Evolutionary conservation across 2,113 vertebrate genomes (phyloP), one percentile per base, ranked within the genome.

Genomic region (Daboia siamensis): DNA sequence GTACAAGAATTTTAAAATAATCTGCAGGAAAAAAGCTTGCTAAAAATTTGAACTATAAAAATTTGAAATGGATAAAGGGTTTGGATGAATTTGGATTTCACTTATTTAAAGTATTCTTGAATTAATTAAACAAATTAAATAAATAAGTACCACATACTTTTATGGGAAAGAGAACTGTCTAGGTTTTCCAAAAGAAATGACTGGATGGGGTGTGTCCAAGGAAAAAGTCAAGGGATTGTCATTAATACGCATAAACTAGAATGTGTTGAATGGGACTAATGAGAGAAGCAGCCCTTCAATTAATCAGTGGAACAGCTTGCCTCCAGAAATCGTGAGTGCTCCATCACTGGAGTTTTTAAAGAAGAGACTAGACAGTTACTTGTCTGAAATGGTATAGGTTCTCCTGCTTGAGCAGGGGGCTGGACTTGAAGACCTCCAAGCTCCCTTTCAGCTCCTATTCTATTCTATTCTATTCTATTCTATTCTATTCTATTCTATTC

Each of bases 121-220:
- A 74, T 74, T 74, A 74, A 74, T 74, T 74, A 33, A 74, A 69
- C 64, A n/a, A n/a, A 33, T 33, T n/a, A 17, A 74, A 74, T 69
- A 69, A 69, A 69, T 74, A n/a, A 74, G 2, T 74, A 33, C 29
- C 4, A 15, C n/a, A 74, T 3, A 74, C 1, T 9, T n/a, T 74
- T 29, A 74, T 33, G 13, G n/a, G n/a, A 74, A 33, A 74, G 12
- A 74, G 26, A 64, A 64, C 59, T 69, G 29, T 15, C 29, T 29
- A 10, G 21, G 26, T 64, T 64, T 29, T 64, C 26, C 10, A 29
- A 15, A n/a, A 33, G n/a, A 33, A 74, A 74, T 15, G 64, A 33
- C n/a, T 15, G 12, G n/a, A 5, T 0, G 20, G 5, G 55, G 0
- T 0, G 10, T 29, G 10, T 74, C n/a, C 7, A 33, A 74, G n/a